These are phyloP conservation scores for Drosophila flavopinicola DNA, from an alignment of 2,888 invertebrate species.

Conservation along the genomic window DNA sequence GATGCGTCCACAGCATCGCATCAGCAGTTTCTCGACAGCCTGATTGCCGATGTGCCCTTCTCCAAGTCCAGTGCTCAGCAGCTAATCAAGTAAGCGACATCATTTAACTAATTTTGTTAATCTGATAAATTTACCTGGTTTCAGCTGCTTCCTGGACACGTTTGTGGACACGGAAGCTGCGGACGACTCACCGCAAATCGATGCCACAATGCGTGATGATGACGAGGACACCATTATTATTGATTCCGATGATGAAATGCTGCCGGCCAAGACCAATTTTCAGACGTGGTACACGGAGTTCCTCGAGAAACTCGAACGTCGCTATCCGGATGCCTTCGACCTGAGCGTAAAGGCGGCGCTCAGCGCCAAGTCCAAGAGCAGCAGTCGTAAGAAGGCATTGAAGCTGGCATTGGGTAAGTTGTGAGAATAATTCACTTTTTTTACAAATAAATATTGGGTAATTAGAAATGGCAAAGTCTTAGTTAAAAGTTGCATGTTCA, in stretches of 20 bases:
- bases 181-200: not conserved
- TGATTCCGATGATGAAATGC: constrained; percentile 80
- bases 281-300: constrained; percentile 86
- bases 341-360: constrained; percentile 87
- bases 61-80: constrained; percentile 86
- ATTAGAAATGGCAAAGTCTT: no score
- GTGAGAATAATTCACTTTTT: not conserved
- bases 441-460: no score
- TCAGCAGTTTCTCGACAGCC: constrained; percentile 86
- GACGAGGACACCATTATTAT: constrained; percentile 82
- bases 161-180: constrained; percentile 59
- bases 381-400: constrained; percentile 82
- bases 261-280: constrained; percentile 65
- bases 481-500: no score
- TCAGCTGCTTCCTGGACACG: constrained; percentile 85
- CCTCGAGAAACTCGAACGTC: constrained; percentile 87
- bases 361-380: constrained; percentile 60
- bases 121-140: constrained; percentile 20
- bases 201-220: constrained; percentile 4
- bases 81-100: constrained; percentile 86
- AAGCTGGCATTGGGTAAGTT: constrained; percentile 82
- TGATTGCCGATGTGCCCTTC: constrained; percentile 87
- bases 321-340: constrained; percentile 90
- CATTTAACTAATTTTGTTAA: not conserved
- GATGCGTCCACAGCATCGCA: constrained; percentile 85